These are phyloP conservation scores for Petrocephalus schoutedeni DNA, from an alignment of 2,797 vertebrate genomes.

Conservation along the genomic window DNA sequence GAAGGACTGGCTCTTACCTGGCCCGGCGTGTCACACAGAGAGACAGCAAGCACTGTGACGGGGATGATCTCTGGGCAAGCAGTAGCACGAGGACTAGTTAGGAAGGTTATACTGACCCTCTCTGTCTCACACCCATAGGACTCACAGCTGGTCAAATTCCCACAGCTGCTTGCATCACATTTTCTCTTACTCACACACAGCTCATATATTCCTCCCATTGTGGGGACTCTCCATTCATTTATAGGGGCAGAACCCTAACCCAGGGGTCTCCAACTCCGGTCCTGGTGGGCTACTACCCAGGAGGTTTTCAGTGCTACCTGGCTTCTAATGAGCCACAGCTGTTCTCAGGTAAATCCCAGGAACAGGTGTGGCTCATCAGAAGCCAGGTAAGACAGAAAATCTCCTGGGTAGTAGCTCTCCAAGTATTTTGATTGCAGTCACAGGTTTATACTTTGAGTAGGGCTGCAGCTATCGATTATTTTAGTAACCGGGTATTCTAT, in stretches of 20 bases:
- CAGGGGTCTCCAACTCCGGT: no score
- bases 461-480: no score
- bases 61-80: background rate
- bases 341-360: no score
- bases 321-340: no score
- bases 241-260: background rate
- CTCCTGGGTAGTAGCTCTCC: no score
- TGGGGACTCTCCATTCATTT: background rate
- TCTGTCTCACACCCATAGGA: background rate
- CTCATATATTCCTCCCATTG: background rate
- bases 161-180: background rate
- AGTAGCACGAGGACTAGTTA: background rate
- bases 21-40: background rate
- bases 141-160: background rate
- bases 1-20: background rate
- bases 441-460: background rate
- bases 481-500: no score
- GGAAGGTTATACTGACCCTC: background rate
- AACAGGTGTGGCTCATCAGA: no score
- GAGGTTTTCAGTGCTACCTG: no score
- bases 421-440: background rate
- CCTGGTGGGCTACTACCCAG: no score
- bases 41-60: background rate
- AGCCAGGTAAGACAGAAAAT: no score
- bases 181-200: background rate